phyloP scores from a whole-genome alignment of 2,113 vertebrate species.

The Gymnobelideus leadbeateri region DNA sequence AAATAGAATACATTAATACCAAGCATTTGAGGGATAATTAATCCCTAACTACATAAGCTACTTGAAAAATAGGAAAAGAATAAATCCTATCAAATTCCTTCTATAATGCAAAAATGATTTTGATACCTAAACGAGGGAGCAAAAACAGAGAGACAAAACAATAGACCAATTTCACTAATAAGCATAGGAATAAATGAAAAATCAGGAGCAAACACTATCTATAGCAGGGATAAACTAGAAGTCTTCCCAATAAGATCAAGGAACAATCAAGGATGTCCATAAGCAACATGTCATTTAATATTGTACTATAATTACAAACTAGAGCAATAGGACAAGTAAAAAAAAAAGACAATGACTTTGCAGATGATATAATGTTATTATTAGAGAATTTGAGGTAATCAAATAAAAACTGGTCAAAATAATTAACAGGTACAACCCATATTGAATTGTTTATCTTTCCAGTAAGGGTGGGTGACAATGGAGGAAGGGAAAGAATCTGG shows the following conservation, averaged over 20 bases:
- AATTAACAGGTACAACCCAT: background rate
- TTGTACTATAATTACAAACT: background rate
- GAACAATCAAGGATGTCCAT: background rate
- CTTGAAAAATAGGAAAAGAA: no score
- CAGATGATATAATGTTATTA: background rate
- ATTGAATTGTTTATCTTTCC: no score
- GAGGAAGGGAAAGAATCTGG: no score
- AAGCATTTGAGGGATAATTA: no score
- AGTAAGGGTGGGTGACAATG: no score
- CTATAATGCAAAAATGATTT: background rate
- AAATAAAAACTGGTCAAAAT: background rate
- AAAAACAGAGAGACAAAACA: background rate
- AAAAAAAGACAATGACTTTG: background rate
- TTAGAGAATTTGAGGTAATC: background rate
- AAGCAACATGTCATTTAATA: background rate
- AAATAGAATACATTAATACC: no score
- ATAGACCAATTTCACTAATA: background rate
- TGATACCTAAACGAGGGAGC: background rate
- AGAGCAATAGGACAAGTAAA: background rate
- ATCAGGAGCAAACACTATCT: background rate
- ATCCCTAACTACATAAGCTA: no score
- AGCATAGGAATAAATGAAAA: background rate
- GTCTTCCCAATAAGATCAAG: background rate
- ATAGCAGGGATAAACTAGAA: background rate
- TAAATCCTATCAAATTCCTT: background rate